Conservation (phyloP, 2,888 invertebrate genomes). For the Drosophila cyrtoloma region DNA sequence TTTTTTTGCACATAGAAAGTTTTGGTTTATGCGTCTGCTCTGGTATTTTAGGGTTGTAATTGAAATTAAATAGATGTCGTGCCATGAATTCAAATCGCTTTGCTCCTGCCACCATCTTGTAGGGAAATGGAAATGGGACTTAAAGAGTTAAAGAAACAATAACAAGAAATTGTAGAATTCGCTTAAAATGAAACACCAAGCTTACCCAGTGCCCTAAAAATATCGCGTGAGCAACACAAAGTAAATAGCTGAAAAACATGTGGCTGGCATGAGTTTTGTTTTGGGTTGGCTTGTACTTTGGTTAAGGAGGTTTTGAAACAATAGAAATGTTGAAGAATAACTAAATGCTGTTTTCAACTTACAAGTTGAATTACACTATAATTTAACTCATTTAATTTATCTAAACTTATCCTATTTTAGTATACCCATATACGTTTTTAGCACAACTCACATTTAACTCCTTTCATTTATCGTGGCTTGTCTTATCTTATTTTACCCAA, state of each 20-base stretch:
- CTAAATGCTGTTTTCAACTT: not conserved
- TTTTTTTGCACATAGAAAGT: constrained; percentile 51
- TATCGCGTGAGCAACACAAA: not conserved
- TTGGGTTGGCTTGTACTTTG: not conserved
- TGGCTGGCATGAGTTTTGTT: no score
- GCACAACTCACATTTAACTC: not conserved
- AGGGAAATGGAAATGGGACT: constrained; percentile 28
- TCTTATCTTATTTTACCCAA: not conserved
- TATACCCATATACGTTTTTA: not conserved
- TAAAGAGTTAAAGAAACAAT: constrained; percentile 59
- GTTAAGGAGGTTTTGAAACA: not conserved
- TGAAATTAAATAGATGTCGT: constrained; percentile 81
- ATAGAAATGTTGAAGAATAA: not conserved
- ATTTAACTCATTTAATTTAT: not conserved
- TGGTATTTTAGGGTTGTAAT: constrained; percentile 79
- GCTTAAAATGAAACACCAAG: not conserved
- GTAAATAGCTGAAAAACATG: not conserved
- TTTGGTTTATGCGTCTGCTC: constrained; percentile 77
- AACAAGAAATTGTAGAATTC: not conserved
- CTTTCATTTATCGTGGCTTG: not conserved
- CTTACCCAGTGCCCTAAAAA: constrained; percentile 1
- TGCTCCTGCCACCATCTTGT: constrained; percentile 11
- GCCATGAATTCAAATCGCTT: constrained; percentile 75
- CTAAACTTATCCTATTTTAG: not conserved
- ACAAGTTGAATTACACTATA: not conserved